Percentiles rank a stretch among this genome's conserved stretches.
These are phyloP conservation scores for Perca flavescens DNA, from an alignment of 2,113 vertebrate genomes.

Conservation along the genomic window DNA sequence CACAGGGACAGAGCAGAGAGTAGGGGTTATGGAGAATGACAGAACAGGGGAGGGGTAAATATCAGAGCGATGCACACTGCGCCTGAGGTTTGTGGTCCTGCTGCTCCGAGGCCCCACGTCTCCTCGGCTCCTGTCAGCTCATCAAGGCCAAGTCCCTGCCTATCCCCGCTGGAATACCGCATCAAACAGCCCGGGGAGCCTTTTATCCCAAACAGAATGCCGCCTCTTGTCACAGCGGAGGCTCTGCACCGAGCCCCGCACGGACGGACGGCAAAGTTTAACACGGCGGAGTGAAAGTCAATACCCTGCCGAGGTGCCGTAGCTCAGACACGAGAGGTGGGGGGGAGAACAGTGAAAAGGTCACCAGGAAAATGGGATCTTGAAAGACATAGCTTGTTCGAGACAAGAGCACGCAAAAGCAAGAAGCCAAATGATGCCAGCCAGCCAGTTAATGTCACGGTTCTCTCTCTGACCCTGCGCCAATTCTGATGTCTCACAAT, in stretches of 20 bases:
- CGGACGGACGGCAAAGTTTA: slow-evolving; percentile 51
- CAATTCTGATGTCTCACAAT: slow-evolving; percentile 59
- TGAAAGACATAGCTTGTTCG: slow-evolving; percentile 54
- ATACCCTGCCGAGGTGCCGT: slow-evolving; percentile 57
- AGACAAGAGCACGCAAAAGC: slow-evolving; percentile 44
- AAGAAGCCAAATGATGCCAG: slow-evolving; percentile 44
- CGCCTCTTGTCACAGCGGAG: slow-evolving; percentile 52
- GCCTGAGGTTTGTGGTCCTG: slow-evolving; percentile 69
- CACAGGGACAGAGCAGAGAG: slow-evolving; percentile 25
- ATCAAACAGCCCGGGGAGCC: slow-evolving; percentile 75
- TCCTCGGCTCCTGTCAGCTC: slow-evolving; percentile 71
- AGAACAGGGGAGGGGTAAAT: slow-evolving; percentile 63
- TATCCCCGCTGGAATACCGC: slow-evolving; percentile 58
- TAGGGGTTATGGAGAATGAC: slow-evolving; percentile 52
- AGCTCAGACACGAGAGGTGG: slow-evolving; percentile 27
- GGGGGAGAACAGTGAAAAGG: slow-evolving; percentile 60
- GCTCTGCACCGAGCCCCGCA: slow-evolving; percentile 33
- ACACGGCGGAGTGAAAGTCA: slow-evolving; percentile 63
- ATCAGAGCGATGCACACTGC: slow-evolving; percentile 59
- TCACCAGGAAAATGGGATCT: slow-evolving; percentile 60
- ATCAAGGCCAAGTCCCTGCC: slow-evolving; percentile 64
- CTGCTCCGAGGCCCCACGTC: slow-evolving; percentile 69
- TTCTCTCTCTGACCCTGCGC: slow-evolving; percentile 61
- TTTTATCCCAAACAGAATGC: slow-evolving; percentile 73
- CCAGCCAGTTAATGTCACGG: slow-evolving; percentile 70